Evolutionary conservation across 2,888 invertebrate species (phyloP), one percentile per base, ranked within the genome.

Genomic region (Lordiphosa andalusiaca): DNA sequence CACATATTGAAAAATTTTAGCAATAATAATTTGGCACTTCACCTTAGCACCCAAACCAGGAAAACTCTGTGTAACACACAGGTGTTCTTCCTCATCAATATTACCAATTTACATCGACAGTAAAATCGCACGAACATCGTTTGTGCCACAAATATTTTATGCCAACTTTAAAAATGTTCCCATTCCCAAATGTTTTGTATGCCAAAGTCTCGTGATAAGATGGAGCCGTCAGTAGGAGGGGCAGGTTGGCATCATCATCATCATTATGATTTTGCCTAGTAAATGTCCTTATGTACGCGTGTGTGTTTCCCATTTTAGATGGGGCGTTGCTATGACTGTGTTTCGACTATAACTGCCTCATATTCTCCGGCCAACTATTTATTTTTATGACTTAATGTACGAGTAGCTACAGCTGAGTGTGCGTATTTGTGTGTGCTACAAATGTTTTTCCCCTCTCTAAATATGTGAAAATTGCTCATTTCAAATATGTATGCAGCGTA

Each of bases 391-490:
- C 75, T 77, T 75, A 74, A 76, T 77, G 75, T 74, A 30, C 6
- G 23, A 23, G 71, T 42, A 42, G 74, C 74, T 69, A 54, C 71
- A 69, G 66, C 61, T 68, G 39, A 48, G 60, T 47, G 13, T 56
- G 46, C 41, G 13, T 57, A 52, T 41, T 42, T 44, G 58, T 67
- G 53, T 51, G 61, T 41, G 47, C 33, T 41, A 33, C 13, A 47
- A 75, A 66, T 67, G 74, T 63, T 75, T 75, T 63, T 75, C 64
- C 70, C 77, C 72, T 77, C 74, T 74, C 74, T 74, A 80, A 77
- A 74, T 76, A 77, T 77, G 80, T 80, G 80, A 78, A 81, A 80
- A 80, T 81, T 80, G 80, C 81, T 81, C 78, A 78, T 80, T 80
- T 80, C 60, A 80, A 72, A 78, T 76, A 76, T 65, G 68, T 36